Base-by-base conservation (phyloP, 2,113 vertebrate species). In the Pandion haliaetus region DNA sequence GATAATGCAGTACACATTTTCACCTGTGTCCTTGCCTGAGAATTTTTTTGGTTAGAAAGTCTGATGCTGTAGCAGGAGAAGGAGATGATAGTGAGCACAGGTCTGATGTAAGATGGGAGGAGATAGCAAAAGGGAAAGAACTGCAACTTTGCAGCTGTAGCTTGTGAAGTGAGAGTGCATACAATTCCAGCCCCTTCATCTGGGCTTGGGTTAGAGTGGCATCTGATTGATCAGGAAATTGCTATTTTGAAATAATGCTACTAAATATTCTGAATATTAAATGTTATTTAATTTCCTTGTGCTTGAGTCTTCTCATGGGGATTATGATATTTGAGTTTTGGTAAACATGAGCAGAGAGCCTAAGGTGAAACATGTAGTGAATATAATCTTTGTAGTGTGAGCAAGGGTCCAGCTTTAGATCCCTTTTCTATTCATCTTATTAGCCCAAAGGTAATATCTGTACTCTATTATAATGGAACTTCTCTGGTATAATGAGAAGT, bases 301-400 rank as follows among this genome's bases (percentile, higher is more conserved):
- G 54, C 81, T 42, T 89, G 42, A 1, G 2, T 34, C 70, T 87
- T 91, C 94, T 82, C 83, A 5, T 25, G 54, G 66, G 86, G 84
- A 82, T 92, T 91, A 86, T 69, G 74, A 76, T 92, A 80, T 90
- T 92, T 96, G 92, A 96, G 38, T 80, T 81, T 82, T n/a, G 31
- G 74, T 81, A 96, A 96, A 91, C 82, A 83, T 24, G 62, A 94
- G 55, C 55, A 67, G 85, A 59, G 74, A 95, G 63, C 94, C 84
- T 82, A 45, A 93, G 91, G 91, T 97, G 89, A 95, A 94, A 91
- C 82, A 38, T 3, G 59, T 50, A 52, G 90, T 88, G 92, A 97
- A 92, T 97, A 79, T 62, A 93, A 97, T 96, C 82, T 89, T 44
- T 66, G 32, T 72, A 94, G 82, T 47, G 52, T 6, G 24, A 97